phyloP scores from a whole-genome alignment of 2,888 invertebrate species.

The Lasioglossum leucozonium region DNA sequence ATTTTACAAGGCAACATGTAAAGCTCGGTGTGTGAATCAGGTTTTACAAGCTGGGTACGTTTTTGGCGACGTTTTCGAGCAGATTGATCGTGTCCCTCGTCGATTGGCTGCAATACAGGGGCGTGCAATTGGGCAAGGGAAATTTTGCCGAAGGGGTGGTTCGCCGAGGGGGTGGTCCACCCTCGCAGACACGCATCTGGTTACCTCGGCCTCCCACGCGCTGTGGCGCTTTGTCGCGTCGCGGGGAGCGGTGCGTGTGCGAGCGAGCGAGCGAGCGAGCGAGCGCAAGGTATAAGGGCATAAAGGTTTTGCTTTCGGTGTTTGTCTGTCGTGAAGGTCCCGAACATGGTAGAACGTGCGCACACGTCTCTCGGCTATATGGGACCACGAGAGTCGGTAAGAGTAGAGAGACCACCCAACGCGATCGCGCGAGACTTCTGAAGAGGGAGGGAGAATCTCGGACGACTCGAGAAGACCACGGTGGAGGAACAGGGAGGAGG shows the following conservation, averaged over 20 bases:
- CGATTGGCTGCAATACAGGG: not conserved
- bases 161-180: not conserved
- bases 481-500: constrained; percentile 35
- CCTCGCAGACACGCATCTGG: constrained; percentile 52
- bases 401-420: constrained; percentile 84
- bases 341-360: constrained; percentile 73
- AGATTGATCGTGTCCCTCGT: not conserved
- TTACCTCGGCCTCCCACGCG: constrained; percentile 63
- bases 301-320: constrained; percentile 71
- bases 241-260: constrained; percentile 50
- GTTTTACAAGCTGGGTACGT: not conserved
- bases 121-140: not conserved
- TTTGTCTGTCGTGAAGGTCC: constrained; percentile 68
- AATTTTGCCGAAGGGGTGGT: not conserved
- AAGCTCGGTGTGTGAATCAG: no score
- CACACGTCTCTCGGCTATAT: constrained; percentile 74
- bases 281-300: constrained; percentile 73
- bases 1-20: no score
- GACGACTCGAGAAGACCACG: constrained; percentile 39
- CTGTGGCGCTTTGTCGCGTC: constrained; percentile 59
- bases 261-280: constrained; percentile 12
- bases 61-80: not conserved
- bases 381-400: constrained; percentile 76
- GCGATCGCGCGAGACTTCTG: constrained; percentile 83
- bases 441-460: constrained; percentile 63